Evolutionary conservation across 2,888 invertebrate species (phyloP), one percentile per base, ranked within the genome.

Genomic region (Portevinia maculata): DNA sequence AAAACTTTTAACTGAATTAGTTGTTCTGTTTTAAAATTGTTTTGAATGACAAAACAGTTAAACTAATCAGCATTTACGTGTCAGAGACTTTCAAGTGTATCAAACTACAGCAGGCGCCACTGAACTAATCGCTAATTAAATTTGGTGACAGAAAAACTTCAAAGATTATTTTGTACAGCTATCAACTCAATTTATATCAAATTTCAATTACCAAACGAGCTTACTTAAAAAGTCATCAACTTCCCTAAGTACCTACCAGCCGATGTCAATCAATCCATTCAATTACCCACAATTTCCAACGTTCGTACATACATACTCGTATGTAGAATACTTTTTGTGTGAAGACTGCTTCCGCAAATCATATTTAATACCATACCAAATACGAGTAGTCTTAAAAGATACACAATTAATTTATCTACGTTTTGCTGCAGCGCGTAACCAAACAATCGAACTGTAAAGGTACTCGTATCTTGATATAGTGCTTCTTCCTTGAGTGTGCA

Each of bases 101-200:
- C 30, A 41, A 41, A 15, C 52, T 2, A 34, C 17, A 17, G 13
- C 37, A 55, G 79, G 81, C 75, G 75, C 75, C 81, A 64, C 39
- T 46, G 7, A 32, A 46, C 50, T 69, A 64, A 70, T 75, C 75
- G 17, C 34, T 59, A 59, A 74, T 69, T 57, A 74, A 74, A 55
- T 50, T 48, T 55, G 28, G 11, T 28, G 34, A 55, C 37, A 24
- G 73, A 24, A 46, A n/a, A 41, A 50, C 60, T 55, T 69, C 74
- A 62, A 48, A 21, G 55, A 57, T 57, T 37, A 74, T 21, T 67
- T 62, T 2, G 39, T 67, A 67, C 46, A 73, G 9, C 9, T 34
- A 9, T 11, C 34, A 65, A 69, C 74, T 69, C 62, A 69, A 79
- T 79, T 74, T 74, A 69, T 70, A 75, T 64, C 70, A 69, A 81